These are phyloP conservation scores for Indri indri DNA, from an alignment of 2,113 vertebrate species.

Conservation along the genomic window DNA sequence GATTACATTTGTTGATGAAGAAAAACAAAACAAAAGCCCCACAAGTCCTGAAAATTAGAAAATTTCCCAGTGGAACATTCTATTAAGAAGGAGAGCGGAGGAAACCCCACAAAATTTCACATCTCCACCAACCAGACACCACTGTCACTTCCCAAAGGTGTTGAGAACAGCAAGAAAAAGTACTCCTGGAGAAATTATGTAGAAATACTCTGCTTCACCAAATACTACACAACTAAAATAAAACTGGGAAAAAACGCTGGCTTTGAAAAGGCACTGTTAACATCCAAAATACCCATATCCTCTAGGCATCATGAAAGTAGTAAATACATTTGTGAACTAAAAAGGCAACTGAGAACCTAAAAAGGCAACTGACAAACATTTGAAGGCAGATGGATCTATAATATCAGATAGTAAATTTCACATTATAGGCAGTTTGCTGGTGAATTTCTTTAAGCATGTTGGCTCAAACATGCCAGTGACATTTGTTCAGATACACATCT, in stretches of 20 bases:
- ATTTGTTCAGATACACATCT: neutral
- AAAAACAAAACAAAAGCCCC: constrained; percentile 51
- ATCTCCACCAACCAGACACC: neutral
- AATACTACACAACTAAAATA: neutral
- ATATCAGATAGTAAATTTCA: neutral
- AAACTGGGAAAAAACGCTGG: neutral
- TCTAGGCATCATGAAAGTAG: neutral
- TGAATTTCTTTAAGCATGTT: neutral
- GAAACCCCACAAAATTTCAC: neutral
- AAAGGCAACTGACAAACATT: neutral
- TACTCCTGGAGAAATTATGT: neutral
- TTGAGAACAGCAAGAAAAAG: neutral
- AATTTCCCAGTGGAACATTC: constrained; percentile 47
- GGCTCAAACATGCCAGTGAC: neutral
- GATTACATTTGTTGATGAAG: constrained; percentile 1
- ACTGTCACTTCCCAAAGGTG: neutral
- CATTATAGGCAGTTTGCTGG: neutral
- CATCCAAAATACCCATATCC: neutral
- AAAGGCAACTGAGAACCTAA: constrained; percentile 32
- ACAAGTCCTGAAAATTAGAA: constrained; percentile 44
- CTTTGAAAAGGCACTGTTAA: neutral
- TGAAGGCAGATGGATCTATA: neutral
- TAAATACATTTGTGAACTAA: constrained; percentile 4
- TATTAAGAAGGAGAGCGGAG: neutral
- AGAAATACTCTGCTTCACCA: neutral